A percentile compares a stretch with the other conserved stretches of the same genome.
Conservation (phyloP, 2,888 invertebrate species). For the Diloba caeruleocephala region DNA sequence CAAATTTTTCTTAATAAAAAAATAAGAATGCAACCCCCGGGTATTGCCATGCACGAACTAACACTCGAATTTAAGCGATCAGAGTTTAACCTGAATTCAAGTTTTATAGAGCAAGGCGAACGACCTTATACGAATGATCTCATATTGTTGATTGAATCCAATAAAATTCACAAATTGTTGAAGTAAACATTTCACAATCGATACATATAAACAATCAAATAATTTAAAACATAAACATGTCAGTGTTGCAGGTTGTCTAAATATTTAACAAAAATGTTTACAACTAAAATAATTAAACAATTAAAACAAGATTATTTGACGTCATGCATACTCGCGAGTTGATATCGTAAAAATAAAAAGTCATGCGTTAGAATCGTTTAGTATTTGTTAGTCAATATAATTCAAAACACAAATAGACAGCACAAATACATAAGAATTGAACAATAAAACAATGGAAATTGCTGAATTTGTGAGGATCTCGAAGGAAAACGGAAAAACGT, state of each 20-base stretch:
- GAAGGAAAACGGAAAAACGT: constrained; percentile 82
- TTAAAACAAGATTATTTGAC: constrained; percentile 59
- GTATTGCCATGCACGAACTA: constrained; percentile 86
- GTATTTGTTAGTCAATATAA: constrained; percentile 86
- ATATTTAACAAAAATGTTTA: constrained; percentile 64
- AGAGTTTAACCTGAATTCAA: constrained; percentile 80
- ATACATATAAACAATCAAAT: constrained; percentile 63
- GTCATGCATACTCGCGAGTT: constrained; percentile 88
- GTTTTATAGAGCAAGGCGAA: constrained; percentile 82
- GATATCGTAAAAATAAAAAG: constrained; percentile 75
- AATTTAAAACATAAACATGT: constrained; percentile 75
- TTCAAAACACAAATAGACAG: constrained; percentile 71
- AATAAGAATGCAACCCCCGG: constrained; percentile 85
- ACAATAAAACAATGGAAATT: constrained; percentile 55
- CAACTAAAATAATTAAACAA: constrained; percentile 57
- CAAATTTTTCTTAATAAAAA: constrained; percentile 85
- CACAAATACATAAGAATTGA: constrained; percentile 59
- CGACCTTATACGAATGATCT: constrained; percentile 71
- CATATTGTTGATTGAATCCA: constrained; percentile 56
- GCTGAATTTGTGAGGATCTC: constrained; percentile 70
- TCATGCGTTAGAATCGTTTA: constrained; percentile 87
- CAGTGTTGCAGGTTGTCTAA: constrained; percentile 73
- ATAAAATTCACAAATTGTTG: constrained; percentile 75
- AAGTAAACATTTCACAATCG: constrained; percentile 82
- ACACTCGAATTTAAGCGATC: constrained; percentile 83